A percentile compares a stretch with the other conserved stretches of the same genome.
Evolutionary conservation across 1,140 invertebrate genomes (phyloP).

Genomic region (Caenorhabditis tropicalis): DNA sequence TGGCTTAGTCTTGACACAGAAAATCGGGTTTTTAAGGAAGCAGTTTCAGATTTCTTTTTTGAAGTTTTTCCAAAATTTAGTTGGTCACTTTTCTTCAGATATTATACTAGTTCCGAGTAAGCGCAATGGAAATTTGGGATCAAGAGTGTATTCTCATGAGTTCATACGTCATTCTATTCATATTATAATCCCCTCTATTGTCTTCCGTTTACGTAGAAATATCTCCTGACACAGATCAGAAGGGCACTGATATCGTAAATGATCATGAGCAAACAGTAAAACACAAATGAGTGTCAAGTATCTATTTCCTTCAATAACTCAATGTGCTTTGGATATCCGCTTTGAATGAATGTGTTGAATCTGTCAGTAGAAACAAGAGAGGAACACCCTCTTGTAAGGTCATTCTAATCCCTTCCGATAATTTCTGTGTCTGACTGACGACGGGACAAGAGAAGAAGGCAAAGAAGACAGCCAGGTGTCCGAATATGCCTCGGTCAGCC

Average conservation of each 20-base stretch:
- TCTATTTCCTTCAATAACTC: neutral
- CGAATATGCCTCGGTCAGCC: neutral
- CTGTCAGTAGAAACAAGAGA: neutral
- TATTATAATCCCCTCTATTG: no score
- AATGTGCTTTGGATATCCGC: neutral
- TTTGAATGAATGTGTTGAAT: neutral
- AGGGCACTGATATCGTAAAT: neutral
- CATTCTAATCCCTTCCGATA: neutral
- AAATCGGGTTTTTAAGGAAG: no score
- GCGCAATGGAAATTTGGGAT: no score
- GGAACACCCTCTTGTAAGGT: neutral
- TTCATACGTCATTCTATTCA: no score
- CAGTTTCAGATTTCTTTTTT: no score
- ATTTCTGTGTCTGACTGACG: no score
- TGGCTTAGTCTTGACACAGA: no score
- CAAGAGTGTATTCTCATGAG: no score
- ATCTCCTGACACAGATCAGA: neutral
- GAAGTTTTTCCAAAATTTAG: no score
- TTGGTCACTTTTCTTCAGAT: no score
- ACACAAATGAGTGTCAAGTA: neutral
- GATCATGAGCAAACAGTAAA: slow-evolving; percentile 20
- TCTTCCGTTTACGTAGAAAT: no score
- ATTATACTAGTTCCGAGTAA: no score
- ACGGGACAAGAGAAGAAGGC: neutral
- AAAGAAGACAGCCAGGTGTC: neutral